Evolutionary conservation across 2,113 vertebrate genomes (phyloP), one percentile per base, ranked within the genome.

Genomic region (Cyphomyrus plagiostoma): DNA sequence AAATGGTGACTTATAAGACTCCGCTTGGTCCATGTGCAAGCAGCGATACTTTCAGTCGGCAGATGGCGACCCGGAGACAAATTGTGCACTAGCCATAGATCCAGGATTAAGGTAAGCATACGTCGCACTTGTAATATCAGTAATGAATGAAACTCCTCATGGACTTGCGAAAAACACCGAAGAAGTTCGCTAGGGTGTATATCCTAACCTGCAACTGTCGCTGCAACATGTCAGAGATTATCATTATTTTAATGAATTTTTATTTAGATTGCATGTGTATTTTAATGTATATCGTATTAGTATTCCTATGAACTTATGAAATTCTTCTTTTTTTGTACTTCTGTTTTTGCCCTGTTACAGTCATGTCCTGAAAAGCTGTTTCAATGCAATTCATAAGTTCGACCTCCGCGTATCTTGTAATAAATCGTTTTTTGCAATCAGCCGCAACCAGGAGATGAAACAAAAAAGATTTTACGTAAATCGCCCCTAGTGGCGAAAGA

Each of bases 401-500:
- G 74, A 80, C 13, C 35, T 17, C 70, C 13, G 35, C 74, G 21
- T 46, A 3, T 85, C 82, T 85, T 11, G 82, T 49, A 85, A 48
- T 49, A 49, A 85, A 49, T 3, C 42, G 5, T 6, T 13, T 10
- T 11, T 85, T 30, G 49, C 26, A 52, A 35, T 53, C 13, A 86
- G 49, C 49, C 49, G 11, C 84, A 35, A 11, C 21, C 15, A 35
- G 19, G 74, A 42, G 10, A 30, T 11, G 11, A 52, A 86, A 86
- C 45, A 49, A 45, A 84, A 46, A 26, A 30, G 26, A 30, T 86
- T 86, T 86, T 52, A n/a, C 53, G 23, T 45, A 42, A 58, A 58
- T 15, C 86, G 15, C 74, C 86, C 88, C 62, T 80, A 89, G 88
- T 82, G 88, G 88, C 66, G 88, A 11, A 49, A n/a, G 66, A 21